These are phyloP conservation scores for Geotrupes spiniger DNA, from an alignment of 2,888 invertebrate species.

Conservation along the genomic window DNA sequence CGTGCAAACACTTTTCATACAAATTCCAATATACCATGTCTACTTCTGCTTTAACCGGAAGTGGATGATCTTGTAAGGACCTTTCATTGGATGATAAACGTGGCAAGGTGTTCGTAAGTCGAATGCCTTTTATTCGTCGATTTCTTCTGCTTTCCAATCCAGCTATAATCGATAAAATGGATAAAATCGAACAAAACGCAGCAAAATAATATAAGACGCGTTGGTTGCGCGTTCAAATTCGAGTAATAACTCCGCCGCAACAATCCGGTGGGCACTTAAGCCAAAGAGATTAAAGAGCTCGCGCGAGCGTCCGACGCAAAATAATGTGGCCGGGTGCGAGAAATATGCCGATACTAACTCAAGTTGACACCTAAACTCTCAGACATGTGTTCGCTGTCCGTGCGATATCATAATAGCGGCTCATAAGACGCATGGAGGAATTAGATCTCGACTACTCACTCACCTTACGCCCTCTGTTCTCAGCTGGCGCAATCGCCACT, in stretches of 20 bases:
- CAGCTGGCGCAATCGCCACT: conserved; percentile 18
- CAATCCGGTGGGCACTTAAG: conserved; percentile 50
- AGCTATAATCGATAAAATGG: too few species aligned
- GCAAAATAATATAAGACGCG: too few species aligned
- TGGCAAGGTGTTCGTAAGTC: too few species aligned
- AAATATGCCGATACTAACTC: conserved; percentile 52
- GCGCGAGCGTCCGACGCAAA: conserved; percentile 44
- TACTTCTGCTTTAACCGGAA: too few species aligned
- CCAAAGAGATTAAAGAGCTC: conserved; percentile 50
- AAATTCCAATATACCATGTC: too few species aligned
- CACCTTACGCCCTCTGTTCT: conserved; percentile 10
- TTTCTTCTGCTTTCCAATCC: too few species aligned
- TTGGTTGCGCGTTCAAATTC: too few species aligned
- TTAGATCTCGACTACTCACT: conserved; percentile 25
- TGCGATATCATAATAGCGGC: conserved; percentile 43
- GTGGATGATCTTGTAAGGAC: too few species aligned
- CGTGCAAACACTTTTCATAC: too few species aligned
- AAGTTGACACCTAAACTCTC: conserved; percentile 49
- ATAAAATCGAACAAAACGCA: too few species aligned
- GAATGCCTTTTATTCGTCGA: too few species aligned
- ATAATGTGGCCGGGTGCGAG: conserved; percentile 46
- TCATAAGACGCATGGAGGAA: conserved; percentile 42
- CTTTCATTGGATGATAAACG: too few species aligned
- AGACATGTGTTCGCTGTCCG: conserved; percentile 49
- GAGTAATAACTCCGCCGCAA: conserved; percentile 50